phyloP scores from a whole-genome alignment of 2,113 vertebrate species.

The Arvicanthis niloticus region DNA sequence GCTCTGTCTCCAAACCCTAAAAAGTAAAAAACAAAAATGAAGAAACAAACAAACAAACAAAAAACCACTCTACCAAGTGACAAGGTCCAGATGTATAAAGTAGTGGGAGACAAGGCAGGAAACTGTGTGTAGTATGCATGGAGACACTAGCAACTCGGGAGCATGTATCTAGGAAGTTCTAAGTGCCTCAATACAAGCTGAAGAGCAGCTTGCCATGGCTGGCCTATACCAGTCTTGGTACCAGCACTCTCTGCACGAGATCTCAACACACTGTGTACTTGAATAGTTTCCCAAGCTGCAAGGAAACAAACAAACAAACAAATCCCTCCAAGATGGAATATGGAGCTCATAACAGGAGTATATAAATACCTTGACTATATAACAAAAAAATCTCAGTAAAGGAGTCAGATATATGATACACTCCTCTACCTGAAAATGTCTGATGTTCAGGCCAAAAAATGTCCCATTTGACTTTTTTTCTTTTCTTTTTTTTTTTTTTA shows the following conservation, averaged over 20 bases:
- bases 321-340: constrained; percentile 79
- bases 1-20: not conserved
- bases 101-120: constrained; percentile 68
- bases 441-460: constrained; percentile 86
- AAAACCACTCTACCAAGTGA: constrained; percentile 67
- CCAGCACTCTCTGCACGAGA: constrained; percentile 80
- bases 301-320: constrained; percentile 80
- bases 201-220: constrained; percentile 82
- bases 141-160: not conserved
- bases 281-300: constrained; percentile 83
- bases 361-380: constrained; percentile 88
- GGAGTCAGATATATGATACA: constrained; percentile 85
- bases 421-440: constrained; percentile 86
- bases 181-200: constrained; percentile 76
- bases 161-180: constrained; percentile 78
- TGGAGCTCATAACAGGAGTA: constrained; percentile 83
- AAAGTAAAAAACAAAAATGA: not conserved
- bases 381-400: constrained; percentile 88
- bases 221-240: constrained; percentile 80
- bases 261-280: constrained; percentile 83
- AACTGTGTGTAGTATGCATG: not conserved
- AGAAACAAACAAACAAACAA: too few relatives aligned
- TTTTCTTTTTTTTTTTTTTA: constrained; percentile 56
- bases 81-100: constrained; percentile 81
- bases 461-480: constrained; percentile 78